These are phyloP conservation scores for Anoplophora glabripennis DNA, from an alignment of 1,140 invertebrate species.

Conservation along the genomic window DNA sequence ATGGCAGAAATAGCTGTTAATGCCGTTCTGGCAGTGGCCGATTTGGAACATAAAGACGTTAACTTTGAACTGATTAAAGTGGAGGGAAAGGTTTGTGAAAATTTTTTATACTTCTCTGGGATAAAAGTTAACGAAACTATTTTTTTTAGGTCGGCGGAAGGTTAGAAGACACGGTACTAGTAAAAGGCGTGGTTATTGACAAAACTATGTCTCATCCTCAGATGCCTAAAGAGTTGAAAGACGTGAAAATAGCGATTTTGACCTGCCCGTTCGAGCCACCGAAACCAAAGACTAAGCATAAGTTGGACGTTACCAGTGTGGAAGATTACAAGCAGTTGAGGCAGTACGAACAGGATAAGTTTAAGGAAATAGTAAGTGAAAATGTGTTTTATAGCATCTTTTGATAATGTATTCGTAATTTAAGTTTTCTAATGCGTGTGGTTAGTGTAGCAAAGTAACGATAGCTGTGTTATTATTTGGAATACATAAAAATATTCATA, in stretches of 20 bases:
- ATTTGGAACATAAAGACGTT: slow-evolving; percentile 91
- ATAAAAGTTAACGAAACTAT: not conserved
- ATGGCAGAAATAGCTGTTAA: slow-evolving; percentile 99
- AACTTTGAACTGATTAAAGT: slow-evolving; percentile 99
- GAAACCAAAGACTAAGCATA: slow-evolving; percentile 99
- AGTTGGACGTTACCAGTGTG: slow-evolving; percentile 94
- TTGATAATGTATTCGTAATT: not conserved
- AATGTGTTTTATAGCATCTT: too few relatives aligned
- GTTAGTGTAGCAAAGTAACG: too few relatives aligned
- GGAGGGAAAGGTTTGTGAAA: slow-evolving; percentile 77
- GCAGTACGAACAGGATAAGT: slow-evolving; percentile 95
- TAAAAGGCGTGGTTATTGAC: slow-evolving; percentile 96
- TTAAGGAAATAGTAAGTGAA: slow-evolving; percentile 89
- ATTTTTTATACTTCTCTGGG: not conserved
- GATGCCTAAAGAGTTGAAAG: slow-evolving; percentile 98
- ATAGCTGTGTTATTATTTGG: too few relatives aligned
- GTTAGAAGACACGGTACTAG: slow-evolving; percentile 95
- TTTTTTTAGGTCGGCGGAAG: slow-evolving; percentile 72
- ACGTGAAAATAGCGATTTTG: slow-evolving; percentile 94
- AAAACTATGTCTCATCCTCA: slow-evolving; percentile 99
- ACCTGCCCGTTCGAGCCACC: slow-evolving; percentile 99
- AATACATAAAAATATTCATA: too few relatives aligned
- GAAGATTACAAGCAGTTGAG: slow-evolving; percentile 93
- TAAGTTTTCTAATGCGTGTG: not conserved
- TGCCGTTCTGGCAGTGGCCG: slow-evolving; percentile 91